phyloP scores from a whole-genome alignment of 2,888 invertebrate genomes.

The Apomyelois bistriatella region DNA sequence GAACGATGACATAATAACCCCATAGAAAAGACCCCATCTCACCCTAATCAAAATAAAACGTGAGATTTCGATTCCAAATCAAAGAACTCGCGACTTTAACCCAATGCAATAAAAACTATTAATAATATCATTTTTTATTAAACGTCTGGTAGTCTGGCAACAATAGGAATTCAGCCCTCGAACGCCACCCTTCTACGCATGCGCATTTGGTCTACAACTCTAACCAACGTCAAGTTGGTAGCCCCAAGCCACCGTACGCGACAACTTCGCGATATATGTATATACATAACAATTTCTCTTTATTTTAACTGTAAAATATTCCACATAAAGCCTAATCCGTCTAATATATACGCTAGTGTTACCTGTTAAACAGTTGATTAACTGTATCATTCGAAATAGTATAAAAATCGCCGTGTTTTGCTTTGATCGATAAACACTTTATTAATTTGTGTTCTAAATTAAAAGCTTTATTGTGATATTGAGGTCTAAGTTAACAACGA shows the following conservation, averaged over 20 bases:
- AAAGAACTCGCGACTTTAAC: constrained; percentile 43
- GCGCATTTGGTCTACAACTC: constrained; percentile 40
- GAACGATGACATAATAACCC: constrained; percentile 60
- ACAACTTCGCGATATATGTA: constrained; percentile 72
- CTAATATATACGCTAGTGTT: constrained; percentile 35
- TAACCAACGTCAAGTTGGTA: constrained; percentile 55
- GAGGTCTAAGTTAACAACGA: constrained; percentile 52
- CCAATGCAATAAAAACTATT: constrained; percentile 36
- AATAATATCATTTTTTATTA: constrained; percentile 42
- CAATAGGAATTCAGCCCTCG: constrained; percentile 58
- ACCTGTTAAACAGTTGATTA: constrained; percentile 10
- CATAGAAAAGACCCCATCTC: constrained; percentile 26
- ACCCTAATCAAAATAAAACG: constrained; percentile 31
- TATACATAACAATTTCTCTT: constrained; percentile 70
- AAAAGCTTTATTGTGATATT: constrained; percentile 47
- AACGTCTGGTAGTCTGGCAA: constrained; percentile 53
- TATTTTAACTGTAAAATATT: constrained; percentile 55
- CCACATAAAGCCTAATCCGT: constrained; percentile 66
- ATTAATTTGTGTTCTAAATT: constrained; percentile 71
- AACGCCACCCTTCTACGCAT: constrained; percentile 65
- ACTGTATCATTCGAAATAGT: constrained; percentile 11
- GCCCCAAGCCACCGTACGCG: constrained; percentile 63
- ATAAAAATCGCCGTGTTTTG: constrained; percentile 32
- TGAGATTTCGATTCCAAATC: constrained; percentile 6
- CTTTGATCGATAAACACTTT: constrained; percentile 70